Base-by-base conservation (phyloP, 2,888 invertebrate species). In the Teinopalpus imperialis region DNA sequence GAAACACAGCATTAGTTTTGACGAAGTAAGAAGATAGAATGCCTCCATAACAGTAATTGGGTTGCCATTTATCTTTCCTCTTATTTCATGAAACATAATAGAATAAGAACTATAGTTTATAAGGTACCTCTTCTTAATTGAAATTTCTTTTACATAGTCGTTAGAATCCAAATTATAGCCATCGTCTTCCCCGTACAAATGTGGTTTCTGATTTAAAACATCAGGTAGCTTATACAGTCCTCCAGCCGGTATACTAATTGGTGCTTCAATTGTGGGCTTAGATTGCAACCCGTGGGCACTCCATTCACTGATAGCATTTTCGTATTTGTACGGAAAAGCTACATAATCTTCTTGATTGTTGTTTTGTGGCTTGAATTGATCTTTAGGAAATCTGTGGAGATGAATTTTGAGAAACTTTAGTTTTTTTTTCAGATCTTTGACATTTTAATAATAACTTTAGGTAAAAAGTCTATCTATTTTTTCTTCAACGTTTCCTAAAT, bases 171-270 rank as follows among this genome's bases (percentile, higher is more conserved):
- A 49, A 0, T 63, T 71, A 24, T 66, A 77, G 9, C 69, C 69
- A 8, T 71, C 74, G 3, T 66, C 65, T 5, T 56, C 60, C 3
- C 53, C 52, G 1, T 55, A 53, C 2, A 55, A 43, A 4, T 50
- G 54, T 1, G 81, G 79, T 10, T 68, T 76, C 1, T 72, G 74
- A 23, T 68, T 77, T 32, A 81, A 83, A 0, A 74, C 59, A 2
- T 73, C 73, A 0, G 75, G 72, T 0, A 67, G 62, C 48, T 73
- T 66, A 52, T 88, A 88, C 0, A 85, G 56, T 0, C 80, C 81
- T 1, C 87, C 87, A 0, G 86, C 87, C 3, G 61, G 61, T 1
- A 60, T 51, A 24, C 59, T 72, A 7, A 72, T 60, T 0, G 82
- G 79, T 0, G 66, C 62, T 44, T 75, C 71, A 1, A 63, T 66